phyloP scores from a whole-genome alignment of 2,888 invertebrate genomes.

The Ischnura elegans region DNA sequence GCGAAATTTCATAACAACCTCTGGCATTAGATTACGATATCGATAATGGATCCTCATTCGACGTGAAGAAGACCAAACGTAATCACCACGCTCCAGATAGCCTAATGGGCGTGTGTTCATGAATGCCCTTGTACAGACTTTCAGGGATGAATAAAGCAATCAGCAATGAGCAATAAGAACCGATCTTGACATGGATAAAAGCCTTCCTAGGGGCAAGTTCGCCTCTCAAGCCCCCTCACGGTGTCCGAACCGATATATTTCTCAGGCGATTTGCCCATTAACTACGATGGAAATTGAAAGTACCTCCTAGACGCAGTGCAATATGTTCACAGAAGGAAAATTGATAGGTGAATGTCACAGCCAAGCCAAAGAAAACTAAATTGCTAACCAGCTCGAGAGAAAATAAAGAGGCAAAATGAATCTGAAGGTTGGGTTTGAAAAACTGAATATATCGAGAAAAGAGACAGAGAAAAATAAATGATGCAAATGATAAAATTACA shows the following conservation, averaged over 20 bases:
- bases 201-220: not conserved
- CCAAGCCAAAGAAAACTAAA: too few relatives aligned
- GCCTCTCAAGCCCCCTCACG: too few relatives aligned
- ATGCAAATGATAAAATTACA: too few relatives aligned
- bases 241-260: not conserved
- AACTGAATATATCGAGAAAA: too few relatives aligned
- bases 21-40: not conserved
- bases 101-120: not conserved
- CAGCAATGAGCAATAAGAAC: not conserved
- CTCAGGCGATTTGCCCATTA: not conserved
- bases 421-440: too few relatives aligned
- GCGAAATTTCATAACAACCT: not conserved
- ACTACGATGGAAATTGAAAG: not conserved
- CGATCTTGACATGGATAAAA: conserved; percentile 9
- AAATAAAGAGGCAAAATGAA: too few relatives aligned
- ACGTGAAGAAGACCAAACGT: not conserved
- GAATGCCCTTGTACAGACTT: not conserved
- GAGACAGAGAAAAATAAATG: too few relatives aligned
- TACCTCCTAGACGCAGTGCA: not conserved
- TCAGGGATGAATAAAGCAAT: conserved; percentile 17
- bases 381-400: too few relatives aligned
- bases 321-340: not conserved
- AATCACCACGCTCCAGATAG: not conserved
- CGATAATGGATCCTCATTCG: not conserved
- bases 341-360: too few relatives aligned